Base-by-base conservation (phyloP, 2,797 vertebrate genomes). In the Peromyscus nudipes region DNA sequence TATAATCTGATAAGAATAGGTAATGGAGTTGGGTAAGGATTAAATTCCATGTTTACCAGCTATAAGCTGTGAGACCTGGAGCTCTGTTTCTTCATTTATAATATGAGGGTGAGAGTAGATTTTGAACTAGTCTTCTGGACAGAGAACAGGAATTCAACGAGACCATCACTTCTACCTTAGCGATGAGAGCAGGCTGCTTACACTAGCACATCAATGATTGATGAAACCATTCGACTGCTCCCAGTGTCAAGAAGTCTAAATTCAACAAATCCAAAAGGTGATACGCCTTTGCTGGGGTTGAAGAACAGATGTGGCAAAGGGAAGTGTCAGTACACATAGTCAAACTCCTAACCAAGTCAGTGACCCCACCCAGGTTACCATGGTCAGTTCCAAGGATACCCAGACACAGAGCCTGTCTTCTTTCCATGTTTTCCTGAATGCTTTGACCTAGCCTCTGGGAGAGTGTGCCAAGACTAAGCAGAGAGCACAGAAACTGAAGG, bases 191-290 rank as follows among this genome's bases (percentile, higher is more conserved):
- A 37, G 67, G 43, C 2, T 27, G 34, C 12, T 69, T 71, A 76
- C 2, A 6, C 13, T 6, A 27, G 9, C 64, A 10, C 14, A 34
- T 25, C 21, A 27, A 23, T 8, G n/a, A 64, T 62, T 67, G 81
- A 37, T 17, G 69, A 88, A 92, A 25, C 6, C 6, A 64, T 49
- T 62, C n/a, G 79, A 67, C 12, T 23, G 27, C 21, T 87, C 34
- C 79, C 16, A 60, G 43, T 55, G 21, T 67, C 92, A 85, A 88
- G 49, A 94, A 69, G 65, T 4, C 49, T 88, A 73, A 95, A 83
- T 46, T 29, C 37, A 57, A 43, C n/a, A 11, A 64, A 21, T 52
- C 16, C 14, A 73, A 31, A 65, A 84, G 69, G 27, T 10, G 11
- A 25, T 0, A 49, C 80, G 31, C 2, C 43, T 34, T 75, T 69